A percentile compares a stretch with the other conserved stretches of the same genome.
These are phyloP conservation scores for Tinamus guttatus DNA, from an alignment of 2,113 vertebrate species.

Conservation along the genomic window DNA sequence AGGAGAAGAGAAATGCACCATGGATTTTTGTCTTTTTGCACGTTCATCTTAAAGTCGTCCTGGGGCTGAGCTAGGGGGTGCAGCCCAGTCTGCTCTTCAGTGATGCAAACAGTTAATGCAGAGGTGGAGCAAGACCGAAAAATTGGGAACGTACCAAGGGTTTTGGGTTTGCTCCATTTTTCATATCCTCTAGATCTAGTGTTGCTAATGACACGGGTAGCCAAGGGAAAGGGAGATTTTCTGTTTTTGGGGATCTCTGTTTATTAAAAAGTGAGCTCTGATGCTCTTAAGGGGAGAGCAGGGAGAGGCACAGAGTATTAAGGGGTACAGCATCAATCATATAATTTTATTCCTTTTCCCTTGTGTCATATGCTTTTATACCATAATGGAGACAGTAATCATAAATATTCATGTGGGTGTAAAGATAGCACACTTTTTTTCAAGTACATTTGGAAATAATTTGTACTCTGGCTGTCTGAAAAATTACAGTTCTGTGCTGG, in stretches of 20 bases:
- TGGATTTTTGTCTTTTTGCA: fast-evolving
- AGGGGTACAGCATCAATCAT: not conserved
- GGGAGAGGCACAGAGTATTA: not conserved
- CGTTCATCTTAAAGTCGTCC: not conserved
- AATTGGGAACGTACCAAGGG: not conserved
- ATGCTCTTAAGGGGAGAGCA: not conserved
- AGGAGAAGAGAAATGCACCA: not conserved
- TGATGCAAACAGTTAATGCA: not conserved
- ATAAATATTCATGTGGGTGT: slow-evolving; percentile 51
- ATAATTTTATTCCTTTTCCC: slow-evolving; percentile 8
- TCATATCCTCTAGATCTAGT: not conserved
- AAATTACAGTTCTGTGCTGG: slow-evolving; percentile 34
- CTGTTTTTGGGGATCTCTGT: not conserved
- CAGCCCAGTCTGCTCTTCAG: not conserved
- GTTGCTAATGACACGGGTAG: not conserved
- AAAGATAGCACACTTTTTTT: slow-evolving; percentile 15
- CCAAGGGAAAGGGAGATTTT: not conserved
- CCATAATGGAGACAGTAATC: slow-evolving; percentile 19
- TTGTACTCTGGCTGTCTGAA: slow-evolving; percentile 39
- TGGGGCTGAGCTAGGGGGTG: not conserved
- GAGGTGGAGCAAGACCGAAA: not conserved
- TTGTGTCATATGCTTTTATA: slow-evolving; percentile 13
- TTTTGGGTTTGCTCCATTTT: not conserved
- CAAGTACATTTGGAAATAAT: slow-evolving; percentile 53
- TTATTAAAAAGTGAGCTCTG: not conserved